phyloP scores from a whole-genome alignment of 1,140 invertebrate genomes.

The Dendroctonus valens region DNA sequence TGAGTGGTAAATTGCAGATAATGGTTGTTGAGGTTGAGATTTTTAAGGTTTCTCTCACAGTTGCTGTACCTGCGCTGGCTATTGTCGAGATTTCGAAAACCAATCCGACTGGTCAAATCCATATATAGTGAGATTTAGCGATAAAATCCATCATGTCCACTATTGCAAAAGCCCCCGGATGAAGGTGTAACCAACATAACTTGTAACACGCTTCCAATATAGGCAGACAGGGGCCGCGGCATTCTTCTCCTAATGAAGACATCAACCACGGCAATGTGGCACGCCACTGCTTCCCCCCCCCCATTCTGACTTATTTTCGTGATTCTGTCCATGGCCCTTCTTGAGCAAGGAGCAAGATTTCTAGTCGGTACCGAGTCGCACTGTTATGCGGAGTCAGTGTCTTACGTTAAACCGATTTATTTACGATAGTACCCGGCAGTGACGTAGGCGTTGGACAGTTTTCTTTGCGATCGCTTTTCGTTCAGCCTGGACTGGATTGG shows the following conservation, averaged over 20 bases:
- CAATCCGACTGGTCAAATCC: no score
- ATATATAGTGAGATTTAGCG: background rate
- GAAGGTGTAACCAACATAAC: constrained; percentile 14
- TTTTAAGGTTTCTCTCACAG: no score
- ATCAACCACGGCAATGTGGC: constrained; percentile 12
- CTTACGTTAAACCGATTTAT: constrained; percentile 6
- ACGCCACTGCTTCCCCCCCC: constrained; percentile 9
- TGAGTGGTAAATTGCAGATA: no score
- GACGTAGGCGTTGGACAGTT: constrained; percentile 8
- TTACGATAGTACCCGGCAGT: constrained; percentile 7
- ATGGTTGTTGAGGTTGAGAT: no score
- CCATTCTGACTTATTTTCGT: constrained; percentile 2
- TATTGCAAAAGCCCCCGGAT: constrained; percentile 15
- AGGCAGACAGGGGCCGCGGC: background rate
- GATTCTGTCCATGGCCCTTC: constrained; percentile 23
- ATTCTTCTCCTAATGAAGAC: constrained; percentile 25
- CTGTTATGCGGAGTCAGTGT: constrained; percentile 19
- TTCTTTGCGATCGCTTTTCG: no score
- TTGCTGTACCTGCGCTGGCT: no score
- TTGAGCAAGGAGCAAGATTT: constrained; percentile 15
- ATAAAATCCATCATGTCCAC: constrained; percentile 1
- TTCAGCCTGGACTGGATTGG: no score
- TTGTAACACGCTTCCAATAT: constrained; percentile 9
- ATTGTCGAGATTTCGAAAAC: no score
- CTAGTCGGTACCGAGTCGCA: constrained; percentile 21